Evolutionary conservation across 2,113 vertebrate species (phyloP).

Genomic region (Phyllostomus discolor): DNA sequence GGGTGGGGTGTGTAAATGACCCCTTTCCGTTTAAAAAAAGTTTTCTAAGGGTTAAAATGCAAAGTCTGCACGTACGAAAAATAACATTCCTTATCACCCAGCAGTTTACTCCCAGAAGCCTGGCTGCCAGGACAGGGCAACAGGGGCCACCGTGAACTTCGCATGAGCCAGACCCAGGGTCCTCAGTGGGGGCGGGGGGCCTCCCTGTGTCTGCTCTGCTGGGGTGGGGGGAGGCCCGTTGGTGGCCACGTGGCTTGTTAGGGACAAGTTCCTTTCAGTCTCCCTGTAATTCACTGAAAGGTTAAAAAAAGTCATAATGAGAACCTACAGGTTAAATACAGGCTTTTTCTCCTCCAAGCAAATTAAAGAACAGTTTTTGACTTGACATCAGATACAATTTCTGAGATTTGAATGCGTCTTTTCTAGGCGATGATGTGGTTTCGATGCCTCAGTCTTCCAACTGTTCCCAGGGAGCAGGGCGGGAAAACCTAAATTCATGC

Average conservation of each 20-base stretch:
- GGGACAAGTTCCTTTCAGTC: neutral
- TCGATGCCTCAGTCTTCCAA: neutral
- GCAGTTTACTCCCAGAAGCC: neutral
- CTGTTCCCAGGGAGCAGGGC: neutral
- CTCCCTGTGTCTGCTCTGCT: no score
- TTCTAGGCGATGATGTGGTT: neutral
- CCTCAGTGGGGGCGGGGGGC: no score
- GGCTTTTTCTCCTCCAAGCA: neutral
- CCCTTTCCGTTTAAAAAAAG: neutral
- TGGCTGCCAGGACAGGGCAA: neutral
- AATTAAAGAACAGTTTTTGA: neutral
- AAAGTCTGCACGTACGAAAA: neutral
- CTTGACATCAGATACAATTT: neutral
- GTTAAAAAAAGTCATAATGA: neutral
- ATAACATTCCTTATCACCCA: neutral
- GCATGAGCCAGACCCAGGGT: no score
- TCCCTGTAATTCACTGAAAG: neutral
- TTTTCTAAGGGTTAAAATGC: neutral
- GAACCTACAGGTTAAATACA: neutral
- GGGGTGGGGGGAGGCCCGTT: no score
- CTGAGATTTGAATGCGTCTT: neutral
- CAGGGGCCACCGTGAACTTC: neutral
- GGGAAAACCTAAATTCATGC: neutral
- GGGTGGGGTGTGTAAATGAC: neutral
- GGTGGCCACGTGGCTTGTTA: neutral